These are phyloP conservation scores for Nibea albiflora DNA, from an alignment of 2,113 vertebrate genomes.

Conservation along the genomic window DNA sequence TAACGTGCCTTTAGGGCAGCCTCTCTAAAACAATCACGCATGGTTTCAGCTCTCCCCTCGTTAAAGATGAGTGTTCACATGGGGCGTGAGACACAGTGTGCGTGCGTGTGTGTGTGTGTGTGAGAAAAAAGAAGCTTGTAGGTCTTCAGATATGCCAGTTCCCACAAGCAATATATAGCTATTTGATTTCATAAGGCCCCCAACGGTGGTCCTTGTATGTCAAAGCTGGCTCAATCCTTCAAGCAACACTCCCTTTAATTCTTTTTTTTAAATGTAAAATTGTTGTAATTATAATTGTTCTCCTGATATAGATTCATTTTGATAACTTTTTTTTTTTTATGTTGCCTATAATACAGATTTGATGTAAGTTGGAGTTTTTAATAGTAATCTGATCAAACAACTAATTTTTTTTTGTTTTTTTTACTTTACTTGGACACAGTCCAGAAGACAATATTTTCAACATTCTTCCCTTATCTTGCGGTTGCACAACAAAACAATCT, in stretches of 20 bases:
- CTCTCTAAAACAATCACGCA: conserved; percentile 85
- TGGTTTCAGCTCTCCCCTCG: conserved; percentile 83
- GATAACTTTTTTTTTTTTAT: neutral
- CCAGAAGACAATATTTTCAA: neutral
- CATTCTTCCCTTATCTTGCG: neutral
- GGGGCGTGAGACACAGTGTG: conserved; percentile 68
- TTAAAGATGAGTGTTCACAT: conserved; percentile 83
- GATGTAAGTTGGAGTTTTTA: neutral
- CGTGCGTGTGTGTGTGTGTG: conserved; percentile 30
- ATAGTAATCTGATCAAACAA: neutral
- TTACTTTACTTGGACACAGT: neutral
- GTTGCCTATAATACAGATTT: neutral
- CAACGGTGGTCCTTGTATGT: conserved; percentile 19
- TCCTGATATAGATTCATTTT: neutral
- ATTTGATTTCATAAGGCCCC: conserved; percentile 63
- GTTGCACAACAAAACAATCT: neutral
- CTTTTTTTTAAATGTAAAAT: neutral
- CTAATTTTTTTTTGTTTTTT: neutral
- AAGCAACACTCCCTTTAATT: neutral
- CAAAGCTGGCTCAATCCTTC: conserved; percentile 34
- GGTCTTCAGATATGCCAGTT: conserved; percentile 68
- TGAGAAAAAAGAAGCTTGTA: conserved; percentile 52
- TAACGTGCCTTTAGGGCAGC: conserved; percentile 85
- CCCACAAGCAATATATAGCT: conserved; percentile 71
- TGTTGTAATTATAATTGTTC: neutral